Evolutionary conservation across 2,113 vertebrate species (phyloP).

Genomic region (Proteles cristata): DNA sequence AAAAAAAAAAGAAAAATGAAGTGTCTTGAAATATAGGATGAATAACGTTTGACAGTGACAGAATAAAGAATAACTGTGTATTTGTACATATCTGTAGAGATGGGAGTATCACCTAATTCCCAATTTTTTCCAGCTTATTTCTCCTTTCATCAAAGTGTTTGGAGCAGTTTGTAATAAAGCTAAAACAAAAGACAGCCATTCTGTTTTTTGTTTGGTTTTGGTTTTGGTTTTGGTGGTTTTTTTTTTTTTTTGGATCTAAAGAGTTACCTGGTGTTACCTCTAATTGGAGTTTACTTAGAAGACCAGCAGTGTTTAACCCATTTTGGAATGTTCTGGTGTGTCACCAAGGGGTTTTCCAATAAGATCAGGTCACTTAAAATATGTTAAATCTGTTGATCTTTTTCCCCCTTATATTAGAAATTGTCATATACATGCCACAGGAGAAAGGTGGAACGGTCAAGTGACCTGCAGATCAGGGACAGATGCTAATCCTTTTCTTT

Average conservation of each 20-base stretch:
- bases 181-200: background rate
- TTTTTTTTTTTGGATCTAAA: background rate
- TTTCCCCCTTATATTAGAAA: background rate
- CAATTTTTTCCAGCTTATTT: background rate
- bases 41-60: slow-evolving; percentile 25
- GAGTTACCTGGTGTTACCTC: background rate
- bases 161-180: background rate
- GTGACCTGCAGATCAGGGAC: background rate
- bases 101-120: background rate
- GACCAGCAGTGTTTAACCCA: background rate
- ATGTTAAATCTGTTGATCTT: background rate
- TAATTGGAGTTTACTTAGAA: background rate
- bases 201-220: background rate
- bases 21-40: background rate
- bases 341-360: slow-evolving; percentile 19
- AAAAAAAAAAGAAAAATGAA: slow-evolving; percentile 1
- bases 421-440: background rate
- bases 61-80: background rate
- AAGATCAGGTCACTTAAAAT: slow-evolving; percentile 28
- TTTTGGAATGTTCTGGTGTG: background rate
- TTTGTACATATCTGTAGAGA: background rate
- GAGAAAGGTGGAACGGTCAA: background rate
- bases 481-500: background rate
- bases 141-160: background rate
- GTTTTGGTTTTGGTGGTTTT: too few relatives aligned